Base-by-base conservation (phyloP, 2,888 invertebrate species). In the Gymnoscelis rufifasciata region DNA sequence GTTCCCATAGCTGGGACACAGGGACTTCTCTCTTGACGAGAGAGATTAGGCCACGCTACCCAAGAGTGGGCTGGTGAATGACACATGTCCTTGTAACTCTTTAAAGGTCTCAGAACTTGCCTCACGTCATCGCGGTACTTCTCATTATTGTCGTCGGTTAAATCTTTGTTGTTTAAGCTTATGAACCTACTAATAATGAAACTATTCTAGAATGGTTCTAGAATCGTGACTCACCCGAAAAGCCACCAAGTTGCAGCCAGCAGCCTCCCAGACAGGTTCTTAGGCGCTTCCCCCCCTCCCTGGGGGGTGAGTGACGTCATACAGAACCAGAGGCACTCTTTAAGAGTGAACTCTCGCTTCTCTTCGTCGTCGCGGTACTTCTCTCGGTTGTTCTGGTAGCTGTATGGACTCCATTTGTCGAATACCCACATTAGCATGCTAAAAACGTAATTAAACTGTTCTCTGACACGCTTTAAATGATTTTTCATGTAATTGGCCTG, bases 221-320 rank as follows among this genome's bases (percentile, higher is more conserved):
- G 37, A 24, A 37, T 15, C 40, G 19, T 30, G 14, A 37, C 43
- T 47, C 30, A 46, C 91, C 98, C 98, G 81, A 99, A 99, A 14
- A 99, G 88, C 99, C 99, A 99, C 98, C 98, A 98, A 0, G 98
- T 98, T 1, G 98, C 98, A 0, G 98, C 98, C 0, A 99, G 94
- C 7, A 99, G 86, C 38, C 98, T 91, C 0, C 98, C 98, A 0
- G 98, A 98, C 0, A 99, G 89, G 78, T 98, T 98, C 77, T 97
- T 97, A 0, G 98, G 98, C 0, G 97, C 97, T 78, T 98, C 97
- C 0, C 97, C 97, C 0, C 97, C 97, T 0, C 97, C 97, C 79
- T 95, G 92, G 0, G 99, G 99, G 0, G 98, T 99, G 11, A 99
- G 83, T 26, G 98, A 98, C 29, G 98, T 98, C 97, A 99, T 97